Evolutionary conservation across 2,797 vertebrate species (phyloP).

Genomic region (Heteromormyrus szaboi): DNA sequence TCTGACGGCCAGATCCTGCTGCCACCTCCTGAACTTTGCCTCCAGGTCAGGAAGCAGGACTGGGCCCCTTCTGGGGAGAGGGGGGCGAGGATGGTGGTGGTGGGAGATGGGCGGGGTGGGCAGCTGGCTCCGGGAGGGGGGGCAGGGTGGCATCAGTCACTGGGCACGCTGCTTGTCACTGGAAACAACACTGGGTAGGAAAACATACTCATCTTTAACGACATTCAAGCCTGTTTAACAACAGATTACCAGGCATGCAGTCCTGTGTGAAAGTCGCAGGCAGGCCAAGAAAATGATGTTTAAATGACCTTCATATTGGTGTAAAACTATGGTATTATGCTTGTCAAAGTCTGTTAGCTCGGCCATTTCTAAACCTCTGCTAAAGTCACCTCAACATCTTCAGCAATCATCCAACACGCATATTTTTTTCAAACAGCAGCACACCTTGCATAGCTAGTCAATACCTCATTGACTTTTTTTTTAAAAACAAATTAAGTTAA

Average conservation of each 20-base stretch:
- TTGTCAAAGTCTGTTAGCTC: not conserved
- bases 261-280: not conserved
- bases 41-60: not conserved
- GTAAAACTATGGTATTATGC: not conserved
- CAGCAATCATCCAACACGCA: not conserved
- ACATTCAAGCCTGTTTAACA: too few species aligned
- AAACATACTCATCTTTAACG: too few species aligned
- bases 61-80: not conserved
- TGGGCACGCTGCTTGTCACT: not conserved
- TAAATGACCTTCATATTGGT: not conserved
- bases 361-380: not conserved
- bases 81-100: not conserved
- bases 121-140: not conserved
- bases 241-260: not conserved
- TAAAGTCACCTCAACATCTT: not conserved
- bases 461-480: not conserved
- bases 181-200: not conserved
- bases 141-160: not conserved
- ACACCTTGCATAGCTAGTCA: not conserved
- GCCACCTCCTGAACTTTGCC: not conserved
- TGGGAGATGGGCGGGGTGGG: not conserved
- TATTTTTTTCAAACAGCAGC: not conserved
- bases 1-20: not conserved
- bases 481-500: not conserved
- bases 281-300: not conserved